A percentile compares a stretch with the other conserved stretches of the same genome.
Evolutionary conservation across 2,113 vertebrate species (phyloP).

Genomic region (Chaetura pelagica): DNA sequence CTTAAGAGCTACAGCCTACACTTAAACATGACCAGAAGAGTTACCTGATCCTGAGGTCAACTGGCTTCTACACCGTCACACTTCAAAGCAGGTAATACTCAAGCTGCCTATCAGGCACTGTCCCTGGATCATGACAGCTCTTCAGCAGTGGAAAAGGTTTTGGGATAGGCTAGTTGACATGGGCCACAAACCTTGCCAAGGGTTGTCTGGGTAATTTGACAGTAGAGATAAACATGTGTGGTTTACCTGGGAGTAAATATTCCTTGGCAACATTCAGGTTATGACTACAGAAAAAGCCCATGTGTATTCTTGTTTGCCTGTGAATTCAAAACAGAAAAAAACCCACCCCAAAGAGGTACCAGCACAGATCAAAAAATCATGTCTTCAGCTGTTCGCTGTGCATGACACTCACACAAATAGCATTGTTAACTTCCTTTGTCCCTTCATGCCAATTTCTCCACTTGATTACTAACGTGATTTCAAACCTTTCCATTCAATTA

Average conservation of each 20-base stretch:
- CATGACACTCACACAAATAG: neutral
- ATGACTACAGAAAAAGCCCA: neutral
- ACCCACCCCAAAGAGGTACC: neutral
- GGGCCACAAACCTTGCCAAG: neutral
- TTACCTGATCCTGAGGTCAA: neutral
- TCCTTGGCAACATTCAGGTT: neutral
- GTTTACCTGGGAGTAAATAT: neutral
- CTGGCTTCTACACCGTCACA: neutral
- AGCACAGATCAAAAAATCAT: neutral
- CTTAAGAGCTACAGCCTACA: neutral
- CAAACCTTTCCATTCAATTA: neutral
- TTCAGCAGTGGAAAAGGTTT: neutral
- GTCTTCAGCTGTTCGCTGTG: neutral
- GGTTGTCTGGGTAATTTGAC: neutral
- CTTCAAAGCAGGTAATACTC: neutral
- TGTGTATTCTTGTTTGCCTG: neutral
- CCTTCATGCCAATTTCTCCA: neutral
- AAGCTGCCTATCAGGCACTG: neutral
- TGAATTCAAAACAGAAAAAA: neutral
- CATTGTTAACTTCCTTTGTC: neutral
- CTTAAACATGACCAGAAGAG: neutral
- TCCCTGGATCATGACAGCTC: rapidly evolving
- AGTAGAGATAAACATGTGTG: neutral
- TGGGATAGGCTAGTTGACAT: neutral
- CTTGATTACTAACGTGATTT: neutral